These are phyloP conservation scores for Neuroscelio doddi DNA, from an alignment of 2,888 invertebrate genomes.

Conservation along the genomic window DNA sequence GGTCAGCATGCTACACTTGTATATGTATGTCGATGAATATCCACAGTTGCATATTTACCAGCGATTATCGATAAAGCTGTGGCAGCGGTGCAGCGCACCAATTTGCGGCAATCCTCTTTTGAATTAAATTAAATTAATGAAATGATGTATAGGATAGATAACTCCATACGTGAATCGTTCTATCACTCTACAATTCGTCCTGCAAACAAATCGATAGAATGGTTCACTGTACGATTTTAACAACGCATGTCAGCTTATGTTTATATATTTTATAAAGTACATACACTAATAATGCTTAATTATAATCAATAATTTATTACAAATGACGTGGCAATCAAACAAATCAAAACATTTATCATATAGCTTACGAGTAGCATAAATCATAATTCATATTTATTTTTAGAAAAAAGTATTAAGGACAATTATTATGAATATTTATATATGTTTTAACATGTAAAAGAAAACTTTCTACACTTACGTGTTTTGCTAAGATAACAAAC, in stretches of 20 bases:
- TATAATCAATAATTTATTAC: not conserved
- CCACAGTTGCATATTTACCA: not conserved
- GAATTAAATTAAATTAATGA: constrained; percentile 6
- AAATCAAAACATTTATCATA: too few species aligned
- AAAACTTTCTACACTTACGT: too few species aligned
- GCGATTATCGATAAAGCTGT: not conserved
- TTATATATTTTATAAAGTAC: constrained; percentile 1
- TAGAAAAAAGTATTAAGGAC: too few species aligned
- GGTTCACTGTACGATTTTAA: not conserved
- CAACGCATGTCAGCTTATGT: not conserved
- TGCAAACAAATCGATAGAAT: constrained; percentile 1
- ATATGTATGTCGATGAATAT: not conserved
- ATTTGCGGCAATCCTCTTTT: constrained; percentile 5
- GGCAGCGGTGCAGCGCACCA: not conserved
- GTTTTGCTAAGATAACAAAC: too few species aligned
- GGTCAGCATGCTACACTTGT: not conserved
- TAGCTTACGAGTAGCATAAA: too few species aligned
- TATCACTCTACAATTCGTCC: not conserved
- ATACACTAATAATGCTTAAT: constrained; percentile 1
- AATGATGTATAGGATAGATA: not conserved
- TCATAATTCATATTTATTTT: too few species aligned
- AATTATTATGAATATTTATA: too few species aligned
- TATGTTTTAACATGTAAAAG: too few species aligned
- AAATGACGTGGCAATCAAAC: too few species aligned
- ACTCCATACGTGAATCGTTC: not conserved